These are phyloP conservation scores for Diprion similis DNA, from an alignment of 1,140 invertebrate genomes.

Conservation along the genomic window DNA sequence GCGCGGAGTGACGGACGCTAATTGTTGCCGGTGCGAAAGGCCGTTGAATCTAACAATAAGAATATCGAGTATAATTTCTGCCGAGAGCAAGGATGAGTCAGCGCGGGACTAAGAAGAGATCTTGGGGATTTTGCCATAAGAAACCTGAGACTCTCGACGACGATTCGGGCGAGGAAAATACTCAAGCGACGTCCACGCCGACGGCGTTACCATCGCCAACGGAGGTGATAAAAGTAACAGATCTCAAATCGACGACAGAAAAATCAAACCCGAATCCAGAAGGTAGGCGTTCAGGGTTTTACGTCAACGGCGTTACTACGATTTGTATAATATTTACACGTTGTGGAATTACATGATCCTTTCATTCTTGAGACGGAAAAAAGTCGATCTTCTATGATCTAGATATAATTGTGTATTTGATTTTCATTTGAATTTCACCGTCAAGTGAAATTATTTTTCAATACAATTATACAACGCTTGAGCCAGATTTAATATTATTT, in stretches of 20 bases:
- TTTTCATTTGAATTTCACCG: too few species aligned
- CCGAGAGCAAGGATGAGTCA: not conserved
- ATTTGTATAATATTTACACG: too few species aligned
- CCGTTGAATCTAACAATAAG: too few species aligned
- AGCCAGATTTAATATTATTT: too few species aligned
- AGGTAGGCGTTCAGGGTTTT: not conserved
- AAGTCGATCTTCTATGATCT: too few species aligned
- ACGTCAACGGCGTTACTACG: too few species aligned
- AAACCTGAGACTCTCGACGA: conserved; percentile 34
- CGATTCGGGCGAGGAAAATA: conserved; percentile 30
- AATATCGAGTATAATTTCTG: conserved; percentile 13
- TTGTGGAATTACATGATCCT: too few species aligned
- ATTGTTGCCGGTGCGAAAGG: not conserved
- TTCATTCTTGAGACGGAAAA: too few species aligned
- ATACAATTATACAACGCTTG: too few species aligned
- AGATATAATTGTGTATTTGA: too few species aligned
- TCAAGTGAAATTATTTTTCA: too few species aligned
- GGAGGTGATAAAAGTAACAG: not conserved
- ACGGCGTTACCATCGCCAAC: not conserved
- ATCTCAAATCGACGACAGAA: not conserved
- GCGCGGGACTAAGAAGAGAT: not conserved
- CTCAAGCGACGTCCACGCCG: not conserved
- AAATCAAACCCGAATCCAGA: conserved; percentile 5
- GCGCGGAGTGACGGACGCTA: not conserved
- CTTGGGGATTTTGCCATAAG: conserved; percentile 22